Evolutionary conservation across 2,113 vertebrate genomes (phyloP).

Genomic region (Diadophis punctatus): DNA sequence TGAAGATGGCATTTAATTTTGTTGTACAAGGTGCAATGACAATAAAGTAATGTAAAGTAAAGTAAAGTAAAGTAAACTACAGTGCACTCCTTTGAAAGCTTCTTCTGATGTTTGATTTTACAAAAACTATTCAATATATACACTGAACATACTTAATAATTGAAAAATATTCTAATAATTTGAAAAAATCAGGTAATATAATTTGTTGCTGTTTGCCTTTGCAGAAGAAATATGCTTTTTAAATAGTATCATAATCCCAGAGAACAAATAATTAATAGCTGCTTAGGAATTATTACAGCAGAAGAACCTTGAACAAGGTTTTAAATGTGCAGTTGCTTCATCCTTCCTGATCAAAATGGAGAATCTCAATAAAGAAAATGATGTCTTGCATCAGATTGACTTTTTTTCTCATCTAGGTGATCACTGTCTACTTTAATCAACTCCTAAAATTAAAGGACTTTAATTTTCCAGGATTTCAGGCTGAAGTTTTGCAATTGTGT

Average conservation of each 20-base stretch:
- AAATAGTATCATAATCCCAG: background rate
- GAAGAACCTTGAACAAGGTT: accelerated
- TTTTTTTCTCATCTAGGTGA: too few relatives aligned
- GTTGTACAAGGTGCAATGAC: too few relatives aligned
- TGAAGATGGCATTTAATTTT: too few relatives aligned
- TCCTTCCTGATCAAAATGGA: accelerated
- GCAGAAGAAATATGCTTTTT: background rate
- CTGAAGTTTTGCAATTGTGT: background rate
- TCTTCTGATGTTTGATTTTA: background rate
- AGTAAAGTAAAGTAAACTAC: too few relatives aligned
- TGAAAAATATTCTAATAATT: background rate
- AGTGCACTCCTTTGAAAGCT: background rate
- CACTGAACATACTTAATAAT: background rate
- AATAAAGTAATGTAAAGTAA: too few relatives aligned
- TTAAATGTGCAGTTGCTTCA: background rate
- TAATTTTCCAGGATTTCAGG: background rate
- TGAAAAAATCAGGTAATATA: background rate
- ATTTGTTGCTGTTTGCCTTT: background rate
- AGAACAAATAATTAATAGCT: background rate
- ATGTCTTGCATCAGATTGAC: too few relatives aligned
- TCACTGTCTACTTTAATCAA: background rate
- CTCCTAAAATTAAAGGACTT: background rate
- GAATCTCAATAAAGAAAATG: background rate
- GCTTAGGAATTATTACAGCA: background rate
- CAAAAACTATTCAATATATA: background rate